Percentiles rank a stretch among this genome's conserved stretches.
phyloP scores from a whole-genome alignment of 2,888 invertebrate species.

The Amitus sp. region DNA sequence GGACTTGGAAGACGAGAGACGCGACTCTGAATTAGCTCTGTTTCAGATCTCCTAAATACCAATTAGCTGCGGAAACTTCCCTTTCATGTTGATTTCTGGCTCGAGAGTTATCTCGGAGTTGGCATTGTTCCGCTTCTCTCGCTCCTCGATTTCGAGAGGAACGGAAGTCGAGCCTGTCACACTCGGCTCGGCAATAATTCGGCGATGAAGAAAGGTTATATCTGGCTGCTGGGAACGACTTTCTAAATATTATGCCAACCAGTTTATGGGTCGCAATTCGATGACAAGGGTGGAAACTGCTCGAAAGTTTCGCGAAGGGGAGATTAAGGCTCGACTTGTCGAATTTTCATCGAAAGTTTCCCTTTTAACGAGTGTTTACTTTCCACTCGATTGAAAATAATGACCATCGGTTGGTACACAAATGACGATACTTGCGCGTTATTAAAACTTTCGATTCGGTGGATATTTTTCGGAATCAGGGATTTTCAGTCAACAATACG shows the following conservation, averaged over 20 bases:
- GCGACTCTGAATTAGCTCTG: slow-evolving; percentile 51
- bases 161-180: slow-evolving; percentile 45
- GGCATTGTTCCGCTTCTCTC: slow-evolving; percentile 55
- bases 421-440: no score
- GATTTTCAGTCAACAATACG: no score
- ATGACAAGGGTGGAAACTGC: slow-evolving; percentile 35
- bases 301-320: slow-evolving; percentile 29
- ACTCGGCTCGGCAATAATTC: slow-evolving; percentile 52
- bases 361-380: slow-evolving; percentile 38
- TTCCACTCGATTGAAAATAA: slow-evolving; percentile 5
- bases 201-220: slow-evolving; percentile 44
- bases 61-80: slow-evolving; percentile 64
- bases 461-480: no score
- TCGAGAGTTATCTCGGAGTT: slow-evolving; percentile 61
- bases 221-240: slow-evolving; percentile 43
- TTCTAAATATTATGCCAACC: slow-evolving; percentile 51
- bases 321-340: slow-evolving; percentile 39
- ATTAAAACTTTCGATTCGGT: no score
- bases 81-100: slow-evolving; percentile 63
- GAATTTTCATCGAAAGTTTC: slow-evolving; percentile 25
- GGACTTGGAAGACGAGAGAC: slow-evolving; percentile 39
- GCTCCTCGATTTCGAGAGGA: slow-evolving; percentile 27
- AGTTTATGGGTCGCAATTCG: slow-evolving; percentile 39
- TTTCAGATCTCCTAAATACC: slow-evolving; percentile 64
- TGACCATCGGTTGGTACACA: slow-evolving; percentile 24